Evolutionary conservation across 2,888 invertebrate genomes (phyloP), one percentile per base, ranked within the genome.

Genomic region (Miltochrista miniata): DNA sequence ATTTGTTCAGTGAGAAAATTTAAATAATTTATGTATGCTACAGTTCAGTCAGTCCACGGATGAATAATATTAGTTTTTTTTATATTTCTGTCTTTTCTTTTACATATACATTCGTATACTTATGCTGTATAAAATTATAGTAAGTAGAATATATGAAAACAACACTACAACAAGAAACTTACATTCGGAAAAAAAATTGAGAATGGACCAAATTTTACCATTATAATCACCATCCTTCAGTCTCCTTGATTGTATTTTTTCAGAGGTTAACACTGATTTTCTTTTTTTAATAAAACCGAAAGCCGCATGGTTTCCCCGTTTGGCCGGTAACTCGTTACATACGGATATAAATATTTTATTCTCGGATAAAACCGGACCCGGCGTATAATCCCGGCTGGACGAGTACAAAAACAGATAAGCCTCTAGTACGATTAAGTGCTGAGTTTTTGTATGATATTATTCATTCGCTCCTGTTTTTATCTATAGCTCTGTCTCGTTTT

Each of bases 261-360:
- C 18, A 24, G 18, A 24, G 18, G 18, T 24, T 24, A 24, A 29
- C 41, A 42, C 35, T 46, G 44, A 47, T 54, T 45, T 48, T 56
- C 35, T 59, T 56, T 60, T 63, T 61, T 47, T 51, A 59, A 64
- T 52, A 61, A 61, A 53, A 70, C 65, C 46, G 53, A 52, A 58
- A 50, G 54, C 43, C 43, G 48, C 47, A 55, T 53, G 42, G 44
- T 42, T 51, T 46, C 39, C 54, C 33, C 53, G 61, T 65, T 61
- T 61, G 54, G 60, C 40, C 48, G 55, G 44, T 40, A 37, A 50
- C 76, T 77, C 74, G 80, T 81, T 80, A 79, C 60, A 72, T 68
- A 53, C 39, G 76, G 76, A 75, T 79, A 84, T 83, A 82, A 82
- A 85, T 83, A 83, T 85, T 85, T 85, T 79, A 83, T 79, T 69